Base-by-base conservation (phyloP, 1,140 invertebrate species). In the Eumaeus atala region DNA sequence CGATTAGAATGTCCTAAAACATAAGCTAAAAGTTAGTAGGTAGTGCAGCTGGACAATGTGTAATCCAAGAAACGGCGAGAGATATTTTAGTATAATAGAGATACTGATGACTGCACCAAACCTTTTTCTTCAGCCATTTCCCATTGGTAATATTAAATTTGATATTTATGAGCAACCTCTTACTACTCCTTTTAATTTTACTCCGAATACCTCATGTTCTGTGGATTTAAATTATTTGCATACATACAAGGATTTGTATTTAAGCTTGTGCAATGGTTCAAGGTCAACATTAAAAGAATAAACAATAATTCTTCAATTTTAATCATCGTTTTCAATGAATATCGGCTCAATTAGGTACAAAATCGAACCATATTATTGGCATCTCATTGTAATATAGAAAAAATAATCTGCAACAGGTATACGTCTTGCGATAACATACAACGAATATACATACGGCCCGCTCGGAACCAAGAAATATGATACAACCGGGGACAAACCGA, bases 321-420 rank as follows among this genome's bases (percentile, higher is more conserved):
- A 84, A 80, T 80, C 69, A 71, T 76, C 64, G 69, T 74, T 67
- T 28, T 62, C 67, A 70, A 70, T 74, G 70, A 61, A 79, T 72
- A 74, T 73, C 76, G 74, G 64, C 70, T 81, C 74, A 82, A 72
- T 80, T 79, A 82, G 66, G 74, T 85, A 85, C 78, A 85, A 77
- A 66, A 74, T 76, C 67, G 77, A 82, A 77, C 77, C 72, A 59
- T 60, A 61, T 69, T 64, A 76, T 77, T 74, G 72, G 77, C 74
- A 80, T 80, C 67, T 81, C 74, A 72, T 74, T 78, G 78, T 77
- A 74, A 77, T 81, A 82, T 76, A 77, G 68, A 79, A 81, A 84
- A 81, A 78, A 83, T 76, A 79, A 61, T 82, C 68, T 72, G 63
- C 14, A 82, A 83, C 76, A 77, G 69, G 67, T 68, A 73, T 77